Evolutionary conservation across 2,113 vertebrate genomes (phyloP).

Genomic region (Narcine bancroftii): DNA sequence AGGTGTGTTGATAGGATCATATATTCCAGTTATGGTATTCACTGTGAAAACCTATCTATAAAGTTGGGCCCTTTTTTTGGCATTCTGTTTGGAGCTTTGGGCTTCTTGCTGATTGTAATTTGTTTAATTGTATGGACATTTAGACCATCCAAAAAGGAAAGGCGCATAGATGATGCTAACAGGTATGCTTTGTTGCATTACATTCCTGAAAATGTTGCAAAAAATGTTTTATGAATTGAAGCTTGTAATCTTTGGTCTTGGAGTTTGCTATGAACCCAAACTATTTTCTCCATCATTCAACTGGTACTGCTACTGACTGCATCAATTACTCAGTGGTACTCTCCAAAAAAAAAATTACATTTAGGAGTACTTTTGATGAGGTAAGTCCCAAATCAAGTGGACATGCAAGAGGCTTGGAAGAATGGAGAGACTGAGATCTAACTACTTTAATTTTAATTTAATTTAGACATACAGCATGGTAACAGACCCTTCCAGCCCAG

Average conservation of each 20-base stretch:
- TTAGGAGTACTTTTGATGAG: neutral
- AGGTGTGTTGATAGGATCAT: conserved; percentile 7
- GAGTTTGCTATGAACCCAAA: neutral
- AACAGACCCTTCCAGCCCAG: too few relatives aligned
- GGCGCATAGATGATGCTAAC: neutral
- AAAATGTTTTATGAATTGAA: neutral
- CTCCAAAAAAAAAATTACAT: neutral
- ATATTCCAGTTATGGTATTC: conserved; percentile 45
- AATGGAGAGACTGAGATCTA: neutral
- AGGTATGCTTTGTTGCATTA: neutral
- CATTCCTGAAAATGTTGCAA: neutral
- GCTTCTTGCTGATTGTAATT: conserved; percentile 39
- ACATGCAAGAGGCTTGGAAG: neutral
- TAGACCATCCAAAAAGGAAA: neutral
- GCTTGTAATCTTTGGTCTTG: neutral
- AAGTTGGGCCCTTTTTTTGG: conserved; percentile 46
- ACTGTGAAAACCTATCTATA: conserved; percentile 47
- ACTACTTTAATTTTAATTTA: neutral
- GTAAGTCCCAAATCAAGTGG: neutral
- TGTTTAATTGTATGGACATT: neutral
- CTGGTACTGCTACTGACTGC: neutral
- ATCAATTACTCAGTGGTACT: neutral
- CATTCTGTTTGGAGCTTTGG: conserved; percentile 52
- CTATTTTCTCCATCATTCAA: neutral
- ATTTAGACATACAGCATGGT: too few relatives aligned